phyloP scores from a whole-genome alignment of 53 echinoderm and acorn worm species.

The Henricia sp. region DNA sequence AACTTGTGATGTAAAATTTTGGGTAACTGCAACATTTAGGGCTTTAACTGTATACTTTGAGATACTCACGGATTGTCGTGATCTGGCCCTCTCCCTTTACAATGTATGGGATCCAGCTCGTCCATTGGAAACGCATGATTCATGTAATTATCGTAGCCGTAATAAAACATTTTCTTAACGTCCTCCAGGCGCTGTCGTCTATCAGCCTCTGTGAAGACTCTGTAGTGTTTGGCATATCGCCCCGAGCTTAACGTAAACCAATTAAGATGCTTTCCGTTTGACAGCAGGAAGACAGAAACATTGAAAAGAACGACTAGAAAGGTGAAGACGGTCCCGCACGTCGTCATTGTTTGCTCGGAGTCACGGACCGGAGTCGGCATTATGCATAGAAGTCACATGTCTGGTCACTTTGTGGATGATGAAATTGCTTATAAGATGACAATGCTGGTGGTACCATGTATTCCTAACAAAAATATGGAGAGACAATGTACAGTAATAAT shows the following conservation, averaged over 20 bases:
- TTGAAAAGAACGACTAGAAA: constrained; percentile 44
- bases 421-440: too few relatives aligned
- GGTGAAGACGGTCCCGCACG: constrained; percentile 39
- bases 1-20: too few relatives aligned
- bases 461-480: too few relatives aligned
- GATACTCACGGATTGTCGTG: constrained; percentile 91
- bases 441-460: too few relatives aligned
- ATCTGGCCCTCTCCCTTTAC: constrained; percentile 92
- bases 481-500: too few relatives aligned
- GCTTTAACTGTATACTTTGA: too few relatives aligned
- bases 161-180: constrained; percentile 90
- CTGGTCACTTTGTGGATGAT: too few relatives aligned
- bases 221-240: constrained; percentile 75
- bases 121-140: constrained; percentile 90
- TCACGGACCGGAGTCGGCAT: constrained; percentile 18
- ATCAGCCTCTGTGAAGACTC: constrained; percentile 83
- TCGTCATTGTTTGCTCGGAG: constrained; percentile 22
- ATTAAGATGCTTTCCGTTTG: constrained; percentile 45
- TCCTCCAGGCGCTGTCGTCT: constrained; percentile 73
- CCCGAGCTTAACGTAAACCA: constrained; percentile 54
- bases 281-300: constrained; percentile 53
- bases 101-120: constrained; percentile 96
- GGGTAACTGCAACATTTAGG: too few relatives aligned
- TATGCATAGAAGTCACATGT: not conserved
- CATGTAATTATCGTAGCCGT: constrained; percentile 94